phyloP scores from a whole-genome alignment of 2,113 vertebrate species.

The Anarhynchus alexandrinus region DNA sequence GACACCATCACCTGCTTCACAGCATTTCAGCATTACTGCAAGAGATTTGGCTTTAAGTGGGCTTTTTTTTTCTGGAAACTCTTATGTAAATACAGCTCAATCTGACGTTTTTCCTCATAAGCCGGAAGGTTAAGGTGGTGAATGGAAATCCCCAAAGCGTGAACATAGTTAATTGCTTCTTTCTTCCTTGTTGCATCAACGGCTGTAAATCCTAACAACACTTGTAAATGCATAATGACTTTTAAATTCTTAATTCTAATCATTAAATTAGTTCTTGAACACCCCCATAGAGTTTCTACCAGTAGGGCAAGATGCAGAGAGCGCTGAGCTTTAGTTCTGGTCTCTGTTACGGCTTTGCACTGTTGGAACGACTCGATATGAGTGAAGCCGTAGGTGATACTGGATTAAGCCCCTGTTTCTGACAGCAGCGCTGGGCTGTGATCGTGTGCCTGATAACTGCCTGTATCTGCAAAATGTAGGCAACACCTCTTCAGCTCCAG shows the following conservation, averaged over 20 bases:
- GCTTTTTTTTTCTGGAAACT: neutral
- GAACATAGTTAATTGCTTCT: neutral
- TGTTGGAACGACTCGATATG: neutral
- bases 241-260: neutral
- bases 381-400: neutral
- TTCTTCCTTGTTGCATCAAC: neutral
- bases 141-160: neutral
- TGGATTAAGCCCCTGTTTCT: neutral
- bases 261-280: neutral
- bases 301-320: neutral
- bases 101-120: neutral
- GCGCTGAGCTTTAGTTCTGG: neutral
- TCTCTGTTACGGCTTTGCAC: neutral
- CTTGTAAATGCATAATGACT: neutral
- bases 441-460: neutral
- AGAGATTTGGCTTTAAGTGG: neutral
- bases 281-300: neutral
- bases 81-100: fast-evolving
- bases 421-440: neutral
- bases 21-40: neutral
- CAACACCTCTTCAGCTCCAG: neutral
- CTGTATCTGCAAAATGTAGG: neutral
- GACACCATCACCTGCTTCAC: neutral
- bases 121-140: fast-evolving
- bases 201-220: neutral